Percentiles rank a stretch among this genome's conserved stretches.
These are phyloP conservation scores for Corvus moneduloides DNA, from an alignment of 2,113 vertebrate genomes.

Conservation along the genomic window DNA sequence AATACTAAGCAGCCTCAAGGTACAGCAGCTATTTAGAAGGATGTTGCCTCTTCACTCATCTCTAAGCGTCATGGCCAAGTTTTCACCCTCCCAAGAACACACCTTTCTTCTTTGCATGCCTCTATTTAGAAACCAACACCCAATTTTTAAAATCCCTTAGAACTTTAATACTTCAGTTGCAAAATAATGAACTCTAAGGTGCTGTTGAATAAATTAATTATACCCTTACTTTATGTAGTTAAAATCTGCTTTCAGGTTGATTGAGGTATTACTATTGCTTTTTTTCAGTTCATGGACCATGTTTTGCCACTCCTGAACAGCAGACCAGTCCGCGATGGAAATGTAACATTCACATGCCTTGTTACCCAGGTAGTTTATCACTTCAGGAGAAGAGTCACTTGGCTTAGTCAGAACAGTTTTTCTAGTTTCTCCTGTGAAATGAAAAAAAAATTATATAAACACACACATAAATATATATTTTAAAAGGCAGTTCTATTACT, in stretches of 20 bases:
- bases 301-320: conserved; percentile 94
- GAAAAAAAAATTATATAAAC: not conserved
- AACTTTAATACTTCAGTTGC: not conserved
- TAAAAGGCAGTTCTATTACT: not conserved
- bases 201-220: not conserved
- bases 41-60: not conserved
- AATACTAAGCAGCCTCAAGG: not conserved
- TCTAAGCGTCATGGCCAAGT: not conserved
- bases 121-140: not conserved
- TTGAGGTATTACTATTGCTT: conserved; percentile 78
- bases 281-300: conserved; percentile 87
- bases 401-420: conserved; percentile 93
- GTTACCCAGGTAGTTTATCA: conserved; percentile 93
- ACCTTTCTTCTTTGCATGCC: not conserved
- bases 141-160: not conserved
- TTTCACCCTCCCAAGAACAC: not conserved
- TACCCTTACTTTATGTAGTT: conserved; percentile 90
- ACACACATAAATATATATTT: fast-evolving
- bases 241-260: conserved; percentile 91
- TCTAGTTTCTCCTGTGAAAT: conserved; percentile 82
- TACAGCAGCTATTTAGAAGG: not conserved
- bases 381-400: conserved; percentile 89
- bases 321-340: conserved; percentile 90
- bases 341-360: conserved; percentile 94
- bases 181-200: not conserved